Evolutionary conservation across 1,140 invertebrate species (phyloP).

Genomic region (Nebria ingens): DNA sequence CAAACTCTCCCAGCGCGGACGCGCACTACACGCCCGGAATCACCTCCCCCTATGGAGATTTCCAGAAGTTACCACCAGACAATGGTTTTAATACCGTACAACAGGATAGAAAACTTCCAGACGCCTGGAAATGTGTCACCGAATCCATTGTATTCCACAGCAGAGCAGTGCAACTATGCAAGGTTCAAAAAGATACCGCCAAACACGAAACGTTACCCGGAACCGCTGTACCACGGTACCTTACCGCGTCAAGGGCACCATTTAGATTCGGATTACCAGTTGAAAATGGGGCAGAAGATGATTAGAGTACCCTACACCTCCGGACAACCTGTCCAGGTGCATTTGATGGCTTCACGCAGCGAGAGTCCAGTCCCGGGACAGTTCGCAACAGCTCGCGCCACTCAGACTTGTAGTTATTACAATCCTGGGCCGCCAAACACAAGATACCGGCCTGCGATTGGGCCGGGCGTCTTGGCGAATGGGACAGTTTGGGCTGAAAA

Average conservation of each 20-base stretch:
- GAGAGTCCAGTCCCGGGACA: constrained; percentile 30
- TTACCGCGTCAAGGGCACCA: constrained; percentile 31
- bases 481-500: constrained; percentile 20
- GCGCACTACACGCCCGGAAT: constrained; percentile 44
- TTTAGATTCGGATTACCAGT: constrained; percentile 20
- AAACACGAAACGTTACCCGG: constrained; percentile 29
- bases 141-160: constrained; percentile 32
- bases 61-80: constrained; percentile 52
- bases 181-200: constrained; percentile 19
- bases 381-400: constrained; percentile 34
- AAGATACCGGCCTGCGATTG: constrained; percentile 23
- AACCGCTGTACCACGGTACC: constrained; percentile 32
- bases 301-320: constrained; percentile 28
- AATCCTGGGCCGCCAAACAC: constrained; percentile 16
- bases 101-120: constrained; percentile 34
- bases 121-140: constrained; percentile 17
- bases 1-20: constrained; percentile 34
- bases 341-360: constrained; percentile 25
- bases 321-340: constrained; percentile 29
- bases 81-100: constrained; percentile 67
- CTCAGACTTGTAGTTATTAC: constrained; percentile 33
- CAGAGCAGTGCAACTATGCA: constrained; percentile 28
- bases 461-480: constrained; percentile 15
- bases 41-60: constrained; percentile 47
- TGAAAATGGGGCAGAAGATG: constrained; percentile 23